Evolutionary conservation across 2,113 vertebrate genomes (phyloP).

Genomic region (Hemiscyllium ocellatum): DNA sequence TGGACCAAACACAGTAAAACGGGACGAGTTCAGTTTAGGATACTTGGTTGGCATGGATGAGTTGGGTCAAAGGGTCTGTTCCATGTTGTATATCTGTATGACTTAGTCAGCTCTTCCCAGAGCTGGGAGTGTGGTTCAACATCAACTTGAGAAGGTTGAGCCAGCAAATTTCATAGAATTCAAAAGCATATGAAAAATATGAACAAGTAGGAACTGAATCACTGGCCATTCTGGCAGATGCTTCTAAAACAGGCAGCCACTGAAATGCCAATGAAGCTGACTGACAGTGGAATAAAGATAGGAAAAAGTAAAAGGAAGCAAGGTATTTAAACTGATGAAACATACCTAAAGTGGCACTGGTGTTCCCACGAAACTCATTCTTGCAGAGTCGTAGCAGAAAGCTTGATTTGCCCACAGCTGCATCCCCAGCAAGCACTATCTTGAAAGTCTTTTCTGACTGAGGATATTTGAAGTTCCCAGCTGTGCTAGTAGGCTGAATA

Average conservation of each 20-base stretch:
- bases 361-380: constrained; percentile 83
- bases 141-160: not conserved
- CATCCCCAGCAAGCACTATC: constrained; percentile 86
- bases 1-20: too few species aligned
- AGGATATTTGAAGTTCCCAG: constrained; percentile 52
- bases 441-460: constrained; percentile 77
- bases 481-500: constrained; percentile 49
- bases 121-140: not conserved
- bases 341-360: constrained; percentile 79
- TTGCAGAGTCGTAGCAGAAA: constrained; percentile 91
- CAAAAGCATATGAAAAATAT: not conserved
- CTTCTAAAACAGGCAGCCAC: not conserved
- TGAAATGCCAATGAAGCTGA: not conserved
- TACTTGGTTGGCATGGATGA: too few species aligned
- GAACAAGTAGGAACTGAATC: not conserved
- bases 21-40: too few species aligned
- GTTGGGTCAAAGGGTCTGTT: too few species aligned
- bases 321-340: not conserved
- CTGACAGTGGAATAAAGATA: not conserved
- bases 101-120: not conserved
- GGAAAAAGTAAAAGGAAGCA: not conserved
- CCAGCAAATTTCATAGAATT: not conserved
- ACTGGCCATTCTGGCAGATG: not conserved
- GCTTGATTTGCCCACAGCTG: constrained; percentile 92
- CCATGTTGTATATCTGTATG: too few species aligned